Base-by-base conservation (phyloP, 1,140 invertebrate species). In the Bombus huntii region DNA sequence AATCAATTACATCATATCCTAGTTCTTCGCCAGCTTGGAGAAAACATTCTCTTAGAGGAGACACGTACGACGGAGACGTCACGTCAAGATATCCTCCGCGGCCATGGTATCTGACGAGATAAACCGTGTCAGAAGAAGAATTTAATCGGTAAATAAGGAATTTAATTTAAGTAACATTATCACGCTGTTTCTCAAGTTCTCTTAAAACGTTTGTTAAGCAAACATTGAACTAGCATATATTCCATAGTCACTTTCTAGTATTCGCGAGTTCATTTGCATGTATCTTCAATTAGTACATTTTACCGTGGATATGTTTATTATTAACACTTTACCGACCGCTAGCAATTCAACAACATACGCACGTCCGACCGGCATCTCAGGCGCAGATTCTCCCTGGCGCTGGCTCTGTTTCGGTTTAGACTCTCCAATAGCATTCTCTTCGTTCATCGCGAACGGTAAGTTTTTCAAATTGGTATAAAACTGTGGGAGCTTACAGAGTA, bases 1-100 rank as follows among this genome's bases (percentile, higher is more conserved):
- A 95, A 92, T 97, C 96, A 44, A 94, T 92, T 39, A 94, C 90
- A 2, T 88, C 90, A 82, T 96, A 96, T 5, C 96, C 96, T 28
- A 97, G 91, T 87, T 96, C 95, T 28, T 92, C 87, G 3, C 96
- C 96, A 62, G 96, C 96, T 88, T 96, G 92, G 37, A 97, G 93
- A 91, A 95, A 96, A 15, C 95, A 93, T 81, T 96, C 95, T 62
- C 96, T 93, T 28, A 98, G 91, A 15, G 95, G 95, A 8, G 97
- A 96, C 44, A 94, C 95, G 87, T 96, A 97, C 10, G 96, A 96
- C 2, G 96, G 95, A 85, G 96, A 95, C 85, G 96, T 96, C 1
- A 98, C 96, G 90, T 97, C 96, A 81, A 98, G 91, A 84, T 96
- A 97, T 1, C 98, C 98, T 25, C 95, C 94, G 73, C 91, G 95